A percentile compares a stretch with the other conserved stretches of the same genome.
These are phyloP conservation scores for Zhengitettix transpicula DNA, from an alignment of 2,888 invertebrate genomes.

Conservation along the genomic window DNA sequence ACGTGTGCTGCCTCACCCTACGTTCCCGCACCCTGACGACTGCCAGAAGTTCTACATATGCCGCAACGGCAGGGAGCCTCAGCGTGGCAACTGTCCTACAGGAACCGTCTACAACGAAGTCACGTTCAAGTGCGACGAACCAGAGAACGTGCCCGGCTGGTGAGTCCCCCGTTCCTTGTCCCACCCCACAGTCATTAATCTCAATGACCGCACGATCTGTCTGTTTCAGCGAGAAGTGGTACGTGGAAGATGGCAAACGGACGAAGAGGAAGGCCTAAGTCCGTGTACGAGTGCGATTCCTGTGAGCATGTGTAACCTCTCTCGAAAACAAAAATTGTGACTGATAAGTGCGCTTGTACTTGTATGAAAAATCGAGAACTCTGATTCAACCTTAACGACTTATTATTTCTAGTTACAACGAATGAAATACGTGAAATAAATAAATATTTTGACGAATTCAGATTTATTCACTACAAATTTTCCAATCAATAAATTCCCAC, in stretches of 20 bases:
- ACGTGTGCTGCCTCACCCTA: constrained; percentile 54
- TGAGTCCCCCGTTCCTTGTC: constrained; percentile 24
- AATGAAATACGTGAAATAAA: no score
- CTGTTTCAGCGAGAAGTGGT: constrained; percentile 49
- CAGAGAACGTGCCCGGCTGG: constrained; percentile 64
- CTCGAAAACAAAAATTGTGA: not conserved
- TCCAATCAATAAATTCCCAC: no score
- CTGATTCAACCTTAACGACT: no score
- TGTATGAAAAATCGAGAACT: no score
- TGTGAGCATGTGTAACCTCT: not conserved
- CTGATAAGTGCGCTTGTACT: no score
- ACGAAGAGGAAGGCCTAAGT: constrained; percentile 4
- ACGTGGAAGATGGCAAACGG: constrained; percentile 32
- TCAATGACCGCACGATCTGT: not conserved
- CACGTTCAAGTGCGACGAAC: constrained; percentile 57
- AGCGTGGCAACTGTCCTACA: constrained; percentile 53
- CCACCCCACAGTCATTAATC: not conserved
- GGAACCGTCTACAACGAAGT: constrained; percentile 66
- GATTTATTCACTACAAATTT: no score
- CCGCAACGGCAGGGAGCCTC: constrained; percentile 56
- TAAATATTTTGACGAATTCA: no score
- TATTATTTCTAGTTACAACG: no score
- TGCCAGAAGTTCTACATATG: constrained; percentile 74
- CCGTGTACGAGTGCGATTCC: not conserved
- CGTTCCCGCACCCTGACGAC: constrained; percentile 61